Evolutionary conservation across 2,888 invertebrate genomes (phyloP).

Genomic region (Plebejus anna): DNA sequence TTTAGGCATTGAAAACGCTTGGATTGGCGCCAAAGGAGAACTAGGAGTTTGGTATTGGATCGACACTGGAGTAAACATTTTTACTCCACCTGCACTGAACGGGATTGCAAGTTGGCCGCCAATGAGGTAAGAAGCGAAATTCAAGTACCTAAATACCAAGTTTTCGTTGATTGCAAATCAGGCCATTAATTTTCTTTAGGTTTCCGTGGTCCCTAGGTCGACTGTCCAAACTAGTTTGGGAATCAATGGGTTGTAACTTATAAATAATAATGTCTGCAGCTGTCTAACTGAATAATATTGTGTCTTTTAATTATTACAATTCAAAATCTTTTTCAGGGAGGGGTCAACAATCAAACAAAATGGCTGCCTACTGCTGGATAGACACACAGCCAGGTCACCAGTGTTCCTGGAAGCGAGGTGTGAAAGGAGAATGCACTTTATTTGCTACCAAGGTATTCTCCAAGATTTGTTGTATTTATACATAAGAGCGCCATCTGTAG

Average conservation of each 20-base stretch:
- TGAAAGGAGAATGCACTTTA: constrained; percentile 71
- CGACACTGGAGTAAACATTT: constrained; percentile 62
- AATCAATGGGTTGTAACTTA: too few species aligned
- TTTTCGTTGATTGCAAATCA: too few species aligned
- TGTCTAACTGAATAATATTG: too few species aligned
- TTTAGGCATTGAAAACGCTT: constrained; percentile 72
- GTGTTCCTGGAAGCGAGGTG: constrained; percentile 73
- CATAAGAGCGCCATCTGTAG: not conserved
- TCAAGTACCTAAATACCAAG: too few species aligned
- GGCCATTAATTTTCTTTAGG: too few species aligned
- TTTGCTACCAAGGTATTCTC: constrained; percentile 67
- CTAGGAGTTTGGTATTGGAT: constrained; percentile 71
- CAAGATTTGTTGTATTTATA: not conserved
- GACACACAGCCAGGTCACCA: constrained; percentile 61
- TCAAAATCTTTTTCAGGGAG: constrained; percentile 45
- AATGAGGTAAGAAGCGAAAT: constrained; percentile 51
- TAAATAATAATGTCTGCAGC: too few species aligned
- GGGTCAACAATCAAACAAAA: constrained; percentile 54
- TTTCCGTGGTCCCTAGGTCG: too few species aligned
- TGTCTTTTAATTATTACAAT: too few species aligned
- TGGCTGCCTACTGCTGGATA: constrained; percentile 72
- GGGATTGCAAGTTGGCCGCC: constrained; percentile 58
- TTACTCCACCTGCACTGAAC: constrained; percentile 43
- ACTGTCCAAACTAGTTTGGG: too few species aligned
- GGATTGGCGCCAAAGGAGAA: constrained; percentile 68